These are phyloP conservation scores for Mesodorylaimus sp. DNA, from an alignment of 2,888 invertebrate genomes.

Conservation along the genomic window DNA sequence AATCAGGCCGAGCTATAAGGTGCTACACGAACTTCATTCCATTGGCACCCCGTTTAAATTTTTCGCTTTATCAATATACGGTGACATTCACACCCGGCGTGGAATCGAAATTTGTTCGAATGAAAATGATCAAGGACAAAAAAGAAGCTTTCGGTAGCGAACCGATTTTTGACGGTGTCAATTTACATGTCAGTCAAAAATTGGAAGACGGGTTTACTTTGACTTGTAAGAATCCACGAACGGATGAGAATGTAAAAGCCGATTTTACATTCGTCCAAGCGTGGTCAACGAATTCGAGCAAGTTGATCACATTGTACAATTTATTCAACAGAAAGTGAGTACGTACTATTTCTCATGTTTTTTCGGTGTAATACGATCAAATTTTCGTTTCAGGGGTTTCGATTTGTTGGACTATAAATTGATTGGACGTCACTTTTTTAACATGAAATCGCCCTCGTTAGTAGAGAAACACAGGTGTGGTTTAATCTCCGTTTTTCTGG, in stretches of 20 bases:
- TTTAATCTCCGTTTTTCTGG: too few relatives aligned
- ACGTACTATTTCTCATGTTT: neutral
- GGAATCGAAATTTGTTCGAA: conserved; percentile 10
- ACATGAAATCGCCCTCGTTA: conserved; percentile 38
- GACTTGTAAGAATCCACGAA: too few relatives aligned
- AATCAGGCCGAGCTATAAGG: neutral
- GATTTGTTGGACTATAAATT: conserved; percentile 20
- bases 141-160: neutral
- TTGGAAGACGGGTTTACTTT: too few relatives aligned
- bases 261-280: too few relatives aligned
- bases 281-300: too few relatives aligned
- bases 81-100: conserved; percentile 16
- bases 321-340: conserved; percentile 22
- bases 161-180: conserved; percentile 22
- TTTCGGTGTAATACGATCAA: neutral
- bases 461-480: too few relatives aligned
- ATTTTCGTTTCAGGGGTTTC: conserved; percentile 18
- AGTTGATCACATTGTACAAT: conserved; percentile 24
- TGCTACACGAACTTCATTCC: neutral
- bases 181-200: too few relatives aligned
- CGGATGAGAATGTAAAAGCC: too few relatives aligned
- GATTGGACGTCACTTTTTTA: conserved; percentile 28
- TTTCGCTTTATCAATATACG: conserved; percentile 16
- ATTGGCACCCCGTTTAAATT: conserved; percentile 10
- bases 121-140: neutral